Evolutionary conservation across 2,888 invertebrate genomes (phyloP), one percentile per base, ranked within the genome.

Genomic region (Patella depressa): DNA sequence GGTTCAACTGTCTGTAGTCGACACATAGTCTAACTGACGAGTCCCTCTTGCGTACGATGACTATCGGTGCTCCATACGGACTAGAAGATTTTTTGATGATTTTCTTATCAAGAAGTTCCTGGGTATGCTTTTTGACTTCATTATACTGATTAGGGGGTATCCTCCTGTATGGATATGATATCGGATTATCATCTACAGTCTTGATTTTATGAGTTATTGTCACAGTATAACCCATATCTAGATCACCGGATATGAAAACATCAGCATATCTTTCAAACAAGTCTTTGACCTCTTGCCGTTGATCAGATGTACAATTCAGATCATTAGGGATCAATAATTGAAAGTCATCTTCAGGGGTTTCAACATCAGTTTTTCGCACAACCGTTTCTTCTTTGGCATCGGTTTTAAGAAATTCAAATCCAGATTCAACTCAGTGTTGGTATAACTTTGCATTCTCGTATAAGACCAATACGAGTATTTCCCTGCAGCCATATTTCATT

Each of bases 1-100:
- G 29, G 55, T 84, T 82, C 12, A 81, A 72, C 53, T 73, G 73
- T 15, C 82, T 19, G 57, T 79, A 81, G 59, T 81, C 81, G 0
- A 81, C 76, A 53, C 80, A 80, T 19, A 81, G 45, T 53, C 82
- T 72, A 14, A 77, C 19, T 19, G 71, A 59, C 17, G 79, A 81
- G 57, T 80, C 80, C 57, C 80, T 83, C 74, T 84, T 84, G 15
- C 74, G 7, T 1, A 84, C 80, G 4, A 83, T 15, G 17, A 82
- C 83, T 1, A 84, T 75, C 4, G 84, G 81, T 19, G 81, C 79
- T 17, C 77, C 80, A 73, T 78, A 84, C 3, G 81, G 80, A 53
- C 78, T 77, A 5, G 55, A 70, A 72, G 77, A 76, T 29, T 77
- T 75, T 19, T 70, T 15, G 55, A 84, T 84, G n/a, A 84, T 72